These are phyloP conservation scores for Apodemus agrarius DNA, from an alignment of 2,797 vertebrate genomes.

Conservation along the genomic window DNA sequence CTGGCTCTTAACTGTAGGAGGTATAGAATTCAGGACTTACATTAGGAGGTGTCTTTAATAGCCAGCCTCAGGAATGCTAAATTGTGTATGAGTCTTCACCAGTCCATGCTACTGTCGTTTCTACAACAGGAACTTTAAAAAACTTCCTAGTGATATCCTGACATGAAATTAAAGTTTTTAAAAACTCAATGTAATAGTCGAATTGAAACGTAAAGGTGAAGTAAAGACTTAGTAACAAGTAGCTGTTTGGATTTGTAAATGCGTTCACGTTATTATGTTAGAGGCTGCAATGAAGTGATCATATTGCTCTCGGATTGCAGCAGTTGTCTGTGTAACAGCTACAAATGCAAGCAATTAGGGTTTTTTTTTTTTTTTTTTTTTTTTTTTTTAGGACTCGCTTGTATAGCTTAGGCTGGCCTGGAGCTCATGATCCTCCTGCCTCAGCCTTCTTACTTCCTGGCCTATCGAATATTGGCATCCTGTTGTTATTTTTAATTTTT, in stretches of 20 bases:
- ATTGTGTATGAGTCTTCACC: background rate
- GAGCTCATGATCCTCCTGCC: background rate
- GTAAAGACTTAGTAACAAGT: constrained; percentile 23
- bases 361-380: background rate
- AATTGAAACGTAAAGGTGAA: constrained; percentile 33
- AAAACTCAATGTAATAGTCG: background rate
- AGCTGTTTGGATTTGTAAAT: background rate
- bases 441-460: background rate
- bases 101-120: background rate
- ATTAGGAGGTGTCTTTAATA: background rate
- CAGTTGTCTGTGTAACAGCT: background rate
- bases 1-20: background rate
- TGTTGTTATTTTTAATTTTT: background rate
- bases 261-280: background rate
- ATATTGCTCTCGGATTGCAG: background rate
- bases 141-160: background rate
- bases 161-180: background rate
- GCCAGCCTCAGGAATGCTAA: background rate
- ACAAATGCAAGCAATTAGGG: background rate
- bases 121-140: background rate
- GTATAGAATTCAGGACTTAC: background rate
- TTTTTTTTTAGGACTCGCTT: background rate
- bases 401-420: background rate
- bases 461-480: background rate
- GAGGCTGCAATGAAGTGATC: background rate